phyloP scores from a whole-genome alignment of 2,888 invertebrate species.

The Volucella bombylans region DNA sequence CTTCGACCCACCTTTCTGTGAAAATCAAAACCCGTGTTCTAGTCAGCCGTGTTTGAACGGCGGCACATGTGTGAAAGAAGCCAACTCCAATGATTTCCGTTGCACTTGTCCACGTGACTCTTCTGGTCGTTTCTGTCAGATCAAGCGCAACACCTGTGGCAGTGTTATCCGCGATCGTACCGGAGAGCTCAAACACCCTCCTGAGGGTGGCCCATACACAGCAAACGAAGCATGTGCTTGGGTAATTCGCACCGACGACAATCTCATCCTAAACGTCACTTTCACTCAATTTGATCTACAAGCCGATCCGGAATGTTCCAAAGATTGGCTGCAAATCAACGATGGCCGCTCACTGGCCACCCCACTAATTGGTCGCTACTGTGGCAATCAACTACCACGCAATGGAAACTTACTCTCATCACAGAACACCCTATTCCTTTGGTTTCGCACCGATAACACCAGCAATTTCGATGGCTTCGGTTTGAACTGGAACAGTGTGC shows the following conservation, averaged over 20 bases:
- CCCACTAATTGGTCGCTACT: slow-evolving; percentile 90
- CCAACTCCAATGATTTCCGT: slow-evolving; percentile 78
- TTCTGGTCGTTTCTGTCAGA: slow-evolving; percentile 87
- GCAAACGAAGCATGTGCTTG: slow-evolving; percentile 90
- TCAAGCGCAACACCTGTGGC: slow-evolving; percentile 85
- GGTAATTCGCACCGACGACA: slow-evolving; percentile 87
- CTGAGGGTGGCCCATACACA: slow-evolving; percentile 83
- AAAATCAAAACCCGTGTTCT: slow-evolving; percentile 85
- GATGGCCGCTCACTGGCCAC: slow-evolving; percentile 90
- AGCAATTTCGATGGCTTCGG: slow-evolving; percentile 86
- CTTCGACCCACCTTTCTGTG: slow-evolving; percentile 85
- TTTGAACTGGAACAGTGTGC: slow-evolving; percentile 89
- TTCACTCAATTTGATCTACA: slow-evolving; percentile 89
- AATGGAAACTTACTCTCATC: slow-evolving; percentile 89
- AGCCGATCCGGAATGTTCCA: slow-evolving; percentile 84
- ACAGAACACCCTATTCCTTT: slow-evolving; percentile 89
- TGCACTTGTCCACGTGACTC: slow-evolving; percentile 88
- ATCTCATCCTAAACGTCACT: slow-evolving; percentile 89
- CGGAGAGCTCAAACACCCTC: slow-evolving; percentile 87
- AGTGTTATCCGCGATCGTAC: slow-evolving; percentile 82
- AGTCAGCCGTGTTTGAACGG: slow-evolving; percentile 91
- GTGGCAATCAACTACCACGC: slow-evolving; percentile 87
- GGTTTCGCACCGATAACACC: slow-evolving; percentile 89
- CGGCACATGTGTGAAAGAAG: slow-evolving; percentile 86
- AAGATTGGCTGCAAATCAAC: slow-evolving; percentile 91